Conservation (phyloP, 2,113 vertebrate species). For the Hipposideros armiger region DNA sequence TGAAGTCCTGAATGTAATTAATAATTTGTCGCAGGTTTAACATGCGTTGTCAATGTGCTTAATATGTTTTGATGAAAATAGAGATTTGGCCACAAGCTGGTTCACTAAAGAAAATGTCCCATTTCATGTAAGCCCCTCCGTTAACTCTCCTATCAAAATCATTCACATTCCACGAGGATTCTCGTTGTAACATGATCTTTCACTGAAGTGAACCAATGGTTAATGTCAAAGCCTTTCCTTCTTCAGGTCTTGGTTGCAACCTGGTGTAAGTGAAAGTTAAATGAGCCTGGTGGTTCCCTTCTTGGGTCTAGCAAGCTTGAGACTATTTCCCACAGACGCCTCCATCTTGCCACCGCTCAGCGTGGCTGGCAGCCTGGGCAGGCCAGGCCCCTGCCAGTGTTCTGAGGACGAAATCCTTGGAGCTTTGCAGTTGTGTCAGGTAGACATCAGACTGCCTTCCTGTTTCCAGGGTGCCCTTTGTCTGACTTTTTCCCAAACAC, state of each 20-base stretch:
- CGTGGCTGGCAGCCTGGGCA: not conserved
- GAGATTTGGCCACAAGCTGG: slow-evolving; percentile 34
- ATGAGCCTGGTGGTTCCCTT: slow-evolving; percentile 66
- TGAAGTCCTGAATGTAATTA: slow-evolving; percentile 58
- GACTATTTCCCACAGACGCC: slow-evolving; percentile 25
- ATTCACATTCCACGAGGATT: not conserved
- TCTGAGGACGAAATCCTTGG: not conserved
- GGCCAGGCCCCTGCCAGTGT: not conserved
- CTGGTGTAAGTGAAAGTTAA: slow-evolving; percentile 55
- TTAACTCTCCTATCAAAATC: slow-evolving; percentile 24
- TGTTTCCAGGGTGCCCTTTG: not conserved
- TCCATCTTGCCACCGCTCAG: not conserved
- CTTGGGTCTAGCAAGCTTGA: slow-evolving; percentile 41
- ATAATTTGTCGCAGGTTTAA: slow-evolving; percentile 59
- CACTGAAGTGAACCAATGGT: not conserved
- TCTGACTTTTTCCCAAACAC: not conserved
- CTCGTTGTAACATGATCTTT: not conserved
- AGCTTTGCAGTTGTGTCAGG: not conserved
- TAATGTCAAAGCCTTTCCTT: slow-evolving; percentile 3
- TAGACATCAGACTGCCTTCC: not conserved
- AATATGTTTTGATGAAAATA: slow-evolving; percentile 49
- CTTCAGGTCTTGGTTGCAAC: slow-evolving; percentile 47
- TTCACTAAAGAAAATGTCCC: slow-evolving; percentile 54
- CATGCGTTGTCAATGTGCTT: slow-evolving; percentile 30
- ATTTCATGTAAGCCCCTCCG: slow-evolving; percentile 34